These are phyloP conservation scores for Drosophila paramelanica DNA, from an alignment of 2,888 invertebrate genomes.

Conservation along the genomic window DNA sequence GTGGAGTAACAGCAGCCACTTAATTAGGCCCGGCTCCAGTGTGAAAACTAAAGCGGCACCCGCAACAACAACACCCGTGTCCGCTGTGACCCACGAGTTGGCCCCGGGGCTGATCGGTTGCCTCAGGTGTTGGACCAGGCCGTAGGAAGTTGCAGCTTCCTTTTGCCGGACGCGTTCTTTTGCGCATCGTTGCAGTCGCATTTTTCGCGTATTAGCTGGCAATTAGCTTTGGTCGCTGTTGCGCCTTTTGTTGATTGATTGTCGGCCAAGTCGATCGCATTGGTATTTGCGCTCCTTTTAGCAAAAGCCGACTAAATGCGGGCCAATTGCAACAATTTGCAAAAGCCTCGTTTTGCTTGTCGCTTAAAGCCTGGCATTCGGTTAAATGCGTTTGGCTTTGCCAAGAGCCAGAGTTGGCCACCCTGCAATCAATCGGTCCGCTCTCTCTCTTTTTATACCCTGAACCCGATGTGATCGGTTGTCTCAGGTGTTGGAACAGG, in stretches of 20 bases:
- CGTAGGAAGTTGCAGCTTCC: constrained; percentile 71
- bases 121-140: constrained; percentile 45
- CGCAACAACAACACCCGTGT: constrained; percentile 32
- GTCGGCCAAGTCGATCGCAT: constrained; percentile 40
- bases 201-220: constrained; percentile 66
- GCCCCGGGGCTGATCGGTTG: constrained; percentile 30
- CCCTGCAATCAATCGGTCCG: constrained; percentile 55
- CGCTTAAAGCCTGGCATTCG: constrained; percentile 58
- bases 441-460: neutral
- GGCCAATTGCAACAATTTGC: constrained; percentile 30
- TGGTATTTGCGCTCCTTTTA: constrained; percentile 54
- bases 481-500: no score
- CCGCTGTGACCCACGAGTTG: neutral
- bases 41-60: constrained; percentile 60
- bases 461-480: no score
- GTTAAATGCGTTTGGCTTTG: constrained; percentile 38
- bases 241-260: constrained; percentile 60
- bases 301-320: constrained; percentile 65
- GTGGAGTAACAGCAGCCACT: constrained; percentile 30
- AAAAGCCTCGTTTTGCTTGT: constrained; percentile 9
- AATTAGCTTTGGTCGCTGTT: constrained; percentile 53
- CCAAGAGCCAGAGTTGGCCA: neutral
- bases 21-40: constrained; percentile 64
- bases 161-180: constrained; percentile 54
- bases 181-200: constrained; percentile 38